phyloP scores from a whole-genome alignment of 2,113 vertebrate species.

The Sitta europaea region DNA sequence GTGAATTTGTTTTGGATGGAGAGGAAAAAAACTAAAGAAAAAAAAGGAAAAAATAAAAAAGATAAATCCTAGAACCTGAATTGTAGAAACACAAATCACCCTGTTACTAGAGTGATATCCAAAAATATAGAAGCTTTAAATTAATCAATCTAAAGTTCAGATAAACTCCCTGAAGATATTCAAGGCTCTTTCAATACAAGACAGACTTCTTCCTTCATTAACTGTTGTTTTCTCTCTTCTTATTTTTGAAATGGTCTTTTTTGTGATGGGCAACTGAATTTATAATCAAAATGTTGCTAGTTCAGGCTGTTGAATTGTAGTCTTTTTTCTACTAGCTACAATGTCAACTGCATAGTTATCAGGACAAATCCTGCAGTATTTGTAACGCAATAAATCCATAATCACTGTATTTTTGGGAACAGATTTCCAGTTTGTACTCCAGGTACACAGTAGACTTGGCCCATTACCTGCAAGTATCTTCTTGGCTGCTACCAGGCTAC shows the following conservation, averaged over 20 bases:
- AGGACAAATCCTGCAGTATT: not conserved
- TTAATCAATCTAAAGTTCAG: not conserved
- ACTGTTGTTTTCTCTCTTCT: not conserved
- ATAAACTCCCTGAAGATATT: not conserved
- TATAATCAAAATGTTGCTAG: not conserved
- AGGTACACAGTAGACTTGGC: not conserved
- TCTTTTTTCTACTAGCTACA: not conserved
- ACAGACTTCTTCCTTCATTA: not conserved
- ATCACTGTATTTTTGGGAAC: not conserved
- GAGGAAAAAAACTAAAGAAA: fast-evolving
- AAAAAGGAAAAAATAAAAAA: fast-evolving
- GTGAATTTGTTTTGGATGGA: not conserved
- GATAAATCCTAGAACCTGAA: not conserved
- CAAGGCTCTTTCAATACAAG: not conserved
- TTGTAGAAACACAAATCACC: not conserved
- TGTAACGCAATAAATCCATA: not conserved
- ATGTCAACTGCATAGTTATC: not conserved
- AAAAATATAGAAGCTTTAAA: not conserved
- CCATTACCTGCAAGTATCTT: not conserved
- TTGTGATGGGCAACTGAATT: fast-evolving
- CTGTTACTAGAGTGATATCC: not conserved
- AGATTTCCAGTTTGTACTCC: not conserved
- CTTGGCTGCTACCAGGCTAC: not conserved
- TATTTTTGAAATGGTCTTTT: not conserved
- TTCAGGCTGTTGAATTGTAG: not conserved